These are phyloP conservation scores for Dipodomys spectabilis DNA, from an alignment of 2,113 vertebrate species.

Conservation along the genomic window DNA sequence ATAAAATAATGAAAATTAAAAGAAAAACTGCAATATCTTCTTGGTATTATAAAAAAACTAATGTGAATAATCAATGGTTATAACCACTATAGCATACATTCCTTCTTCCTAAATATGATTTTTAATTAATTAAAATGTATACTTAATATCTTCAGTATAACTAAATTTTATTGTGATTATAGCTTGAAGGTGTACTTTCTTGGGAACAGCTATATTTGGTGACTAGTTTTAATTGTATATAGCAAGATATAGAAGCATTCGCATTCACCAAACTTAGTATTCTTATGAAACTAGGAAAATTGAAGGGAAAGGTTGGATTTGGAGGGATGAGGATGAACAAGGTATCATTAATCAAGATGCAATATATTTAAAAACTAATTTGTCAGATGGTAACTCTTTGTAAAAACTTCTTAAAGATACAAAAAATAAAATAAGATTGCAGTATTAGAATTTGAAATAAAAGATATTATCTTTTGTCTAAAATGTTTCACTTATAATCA, in stretches of 20 bases:
- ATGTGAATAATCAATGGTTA: background rate
- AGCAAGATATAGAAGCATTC: background rate
- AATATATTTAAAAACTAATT: no score
- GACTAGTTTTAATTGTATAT: slow-evolving; percentile 13
- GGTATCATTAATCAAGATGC: no score
- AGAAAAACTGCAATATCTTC: background rate
- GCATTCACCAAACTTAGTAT: background rate
- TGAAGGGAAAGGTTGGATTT: background rate
- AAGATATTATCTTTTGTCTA: background rate
- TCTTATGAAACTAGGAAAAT: background rate
- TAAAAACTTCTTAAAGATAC: no score
- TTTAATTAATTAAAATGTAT: no score
- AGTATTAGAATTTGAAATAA: background rate
- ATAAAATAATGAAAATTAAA: slow-evolving; percentile 15
- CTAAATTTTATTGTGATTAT: background rate
- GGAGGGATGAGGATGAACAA: no score
- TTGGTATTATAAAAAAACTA: background rate
- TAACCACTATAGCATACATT: fast-evolving
- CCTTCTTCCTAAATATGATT: background rate
- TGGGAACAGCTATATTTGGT: background rate
- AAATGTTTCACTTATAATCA: slow-evolving; percentile 1
- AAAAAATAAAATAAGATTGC: no score
- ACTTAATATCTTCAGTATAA: background rate
- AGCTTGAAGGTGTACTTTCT: background rate
- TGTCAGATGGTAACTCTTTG: background rate